These are phyloP conservation scores for Xiphorhynchus elegans DNA, from an alignment of 2,113 vertebrate genomes.

Conservation along the genomic window DNA sequence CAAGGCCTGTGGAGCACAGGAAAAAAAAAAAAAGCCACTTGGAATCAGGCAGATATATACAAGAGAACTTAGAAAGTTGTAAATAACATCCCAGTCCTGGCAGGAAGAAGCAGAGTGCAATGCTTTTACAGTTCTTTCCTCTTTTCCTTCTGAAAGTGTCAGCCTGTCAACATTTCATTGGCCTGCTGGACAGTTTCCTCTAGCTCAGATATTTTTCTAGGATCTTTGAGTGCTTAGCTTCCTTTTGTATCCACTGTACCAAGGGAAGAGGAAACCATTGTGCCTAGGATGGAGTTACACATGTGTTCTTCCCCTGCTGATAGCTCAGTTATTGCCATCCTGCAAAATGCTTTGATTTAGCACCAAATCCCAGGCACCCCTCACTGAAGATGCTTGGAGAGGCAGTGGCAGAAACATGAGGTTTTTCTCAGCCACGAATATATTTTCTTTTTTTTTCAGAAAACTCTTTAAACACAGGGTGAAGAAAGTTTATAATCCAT, in stretches of 20 bases:
- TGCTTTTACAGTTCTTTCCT: conserved; percentile 67
- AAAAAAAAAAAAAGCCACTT: conserved; percentile 38
- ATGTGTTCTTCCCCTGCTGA: background rate
- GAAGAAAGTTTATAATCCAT: background rate
- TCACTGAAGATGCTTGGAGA: background rate
- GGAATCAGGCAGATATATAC: background rate
- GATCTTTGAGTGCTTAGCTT: conserved; percentile 14
- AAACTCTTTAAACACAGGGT: background rate
- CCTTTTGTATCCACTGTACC: conserved; percentile 31
- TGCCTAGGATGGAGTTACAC: background rate
- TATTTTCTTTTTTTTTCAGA: background rate
- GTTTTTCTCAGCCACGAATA: background rate
- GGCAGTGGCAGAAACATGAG: background rate
- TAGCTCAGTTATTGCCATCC: background rate
- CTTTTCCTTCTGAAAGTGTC: conserved; percentile 50
- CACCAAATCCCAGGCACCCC: background rate
- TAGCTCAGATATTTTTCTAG: conserved; percentile 51
- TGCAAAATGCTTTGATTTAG: conserved; percentile 35
- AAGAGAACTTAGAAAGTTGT: conserved; percentile 19
- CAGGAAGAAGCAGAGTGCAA: conserved; percentile 48
- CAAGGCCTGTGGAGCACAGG: background rate
- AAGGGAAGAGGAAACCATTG: conserved; percentile 56
- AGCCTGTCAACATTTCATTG: conserved; percentile 23
- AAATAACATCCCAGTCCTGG: conserved; percentile 36
- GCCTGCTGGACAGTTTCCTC: conserved; percentile 7